Evolutionary conservation across 2,113 vertebrate species (phyloP).

Genomic region (Phylloscopus trochilus): DNA sequence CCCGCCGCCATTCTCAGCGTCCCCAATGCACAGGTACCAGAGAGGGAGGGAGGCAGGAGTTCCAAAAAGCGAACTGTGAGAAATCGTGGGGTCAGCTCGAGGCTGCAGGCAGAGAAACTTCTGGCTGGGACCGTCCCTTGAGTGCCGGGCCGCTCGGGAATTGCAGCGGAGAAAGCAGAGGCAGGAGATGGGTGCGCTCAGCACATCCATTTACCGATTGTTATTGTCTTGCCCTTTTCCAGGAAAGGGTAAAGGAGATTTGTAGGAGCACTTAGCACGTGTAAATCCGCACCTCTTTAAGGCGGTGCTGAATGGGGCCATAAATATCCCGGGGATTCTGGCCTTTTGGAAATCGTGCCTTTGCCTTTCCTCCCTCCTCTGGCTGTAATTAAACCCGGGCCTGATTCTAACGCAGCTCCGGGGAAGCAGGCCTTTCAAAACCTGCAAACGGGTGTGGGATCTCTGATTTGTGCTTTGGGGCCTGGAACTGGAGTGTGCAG

Average conservation of each 20-base stretch:
- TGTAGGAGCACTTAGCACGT: conserved; percentile 75
- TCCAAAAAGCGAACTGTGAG: conserved; percentile 2
- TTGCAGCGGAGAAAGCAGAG: not conserved
- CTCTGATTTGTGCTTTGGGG: too few relatives aligned
- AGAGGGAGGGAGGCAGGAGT: too few relatives aligned
- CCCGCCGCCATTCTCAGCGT: too few relatives aligned
- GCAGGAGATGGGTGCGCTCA: conserved; percentile 11
- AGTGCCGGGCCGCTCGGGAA: not conserved
- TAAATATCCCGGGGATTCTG: conserved; percentile 70
- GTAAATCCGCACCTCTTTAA: conserved; percentile 71
- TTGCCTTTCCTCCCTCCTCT: not conserved
- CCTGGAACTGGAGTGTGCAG: too few relatives aligned
- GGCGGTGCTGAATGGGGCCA: conserved; percentile 62
- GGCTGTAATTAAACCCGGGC: conserved; percentile 30
- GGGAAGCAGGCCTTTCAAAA: not conserved
- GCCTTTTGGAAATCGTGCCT: conserved; percentile 56
- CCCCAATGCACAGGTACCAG: too few relatives aligned
- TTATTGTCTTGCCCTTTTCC: conserved; percentile 78
- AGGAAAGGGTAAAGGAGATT: conserved; percentile 78
- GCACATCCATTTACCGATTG: conserved; percentile 74
- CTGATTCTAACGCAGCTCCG: not conserved
- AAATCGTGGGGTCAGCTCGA: not conserved
- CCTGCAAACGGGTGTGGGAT: not conserved
- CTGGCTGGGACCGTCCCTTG: not conserved
- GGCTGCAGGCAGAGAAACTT: not conserved